These are phyloP conservation scores for Serripes groenlandicus DNA, from an alignment of 2,888 invertebrate species.

Conservation along the genomic window DNA sequence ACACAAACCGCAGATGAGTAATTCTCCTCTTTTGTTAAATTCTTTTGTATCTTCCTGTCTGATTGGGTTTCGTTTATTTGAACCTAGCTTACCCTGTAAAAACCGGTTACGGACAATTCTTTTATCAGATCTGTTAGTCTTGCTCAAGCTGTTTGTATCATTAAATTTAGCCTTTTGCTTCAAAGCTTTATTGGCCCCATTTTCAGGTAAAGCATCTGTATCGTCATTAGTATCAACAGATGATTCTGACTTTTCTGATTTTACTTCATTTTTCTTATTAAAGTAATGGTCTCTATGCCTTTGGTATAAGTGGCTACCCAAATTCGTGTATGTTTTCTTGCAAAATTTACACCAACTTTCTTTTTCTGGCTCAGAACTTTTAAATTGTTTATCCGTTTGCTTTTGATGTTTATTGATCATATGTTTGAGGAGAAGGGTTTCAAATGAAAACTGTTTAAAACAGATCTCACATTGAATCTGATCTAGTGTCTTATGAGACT, in stretches of 20 bases:
- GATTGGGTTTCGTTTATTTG: no score
- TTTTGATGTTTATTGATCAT: slow-evolving; percentile 20
- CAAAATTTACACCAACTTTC: neutral
- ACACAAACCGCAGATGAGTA: slow-evolving; percentile 33
- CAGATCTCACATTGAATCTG: slow-evolving; percentile 44
- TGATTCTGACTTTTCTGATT: no score
- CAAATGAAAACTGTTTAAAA: slow-evolving; percentile 39
- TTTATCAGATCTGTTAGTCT: neutral
- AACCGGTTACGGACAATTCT: neutral
- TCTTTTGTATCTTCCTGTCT: no score
- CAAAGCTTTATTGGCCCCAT: no score
- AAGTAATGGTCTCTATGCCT: neutral
- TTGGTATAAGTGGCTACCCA: neutral
- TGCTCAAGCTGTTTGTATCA: neutral
- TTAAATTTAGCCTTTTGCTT: no score
- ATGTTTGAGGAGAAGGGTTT: slow-evolving; percentile 29
- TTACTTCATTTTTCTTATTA: neutral
- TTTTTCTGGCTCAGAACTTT: neutral
- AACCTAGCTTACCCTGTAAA: neutral
- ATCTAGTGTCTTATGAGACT: slow-evolving; percentile 34
- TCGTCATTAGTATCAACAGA: no score
- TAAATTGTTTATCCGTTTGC: neutral
- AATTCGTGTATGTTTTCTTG: neutral
- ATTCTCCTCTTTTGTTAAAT: neutral
- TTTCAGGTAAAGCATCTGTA: no score